Evolutionary conservation across 2,888 invertebrate genomes (phyloP).

Genomic region (Lutraria lutraria): DNA sequence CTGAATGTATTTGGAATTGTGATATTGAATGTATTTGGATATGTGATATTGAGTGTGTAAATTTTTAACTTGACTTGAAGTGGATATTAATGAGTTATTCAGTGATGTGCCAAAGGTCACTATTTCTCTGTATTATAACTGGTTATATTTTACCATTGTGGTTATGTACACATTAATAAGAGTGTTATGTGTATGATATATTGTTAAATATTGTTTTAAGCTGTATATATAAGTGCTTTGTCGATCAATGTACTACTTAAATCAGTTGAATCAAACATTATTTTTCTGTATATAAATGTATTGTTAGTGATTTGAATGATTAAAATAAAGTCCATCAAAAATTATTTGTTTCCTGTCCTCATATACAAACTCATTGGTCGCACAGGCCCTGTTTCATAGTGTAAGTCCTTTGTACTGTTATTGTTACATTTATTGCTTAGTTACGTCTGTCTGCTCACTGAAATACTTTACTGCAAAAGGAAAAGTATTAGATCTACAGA

Average conservation of each 20-base stretch:
- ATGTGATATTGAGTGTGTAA: too few species aligned
- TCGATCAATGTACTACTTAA: background rate
- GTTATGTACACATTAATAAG: background rate
- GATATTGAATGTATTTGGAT: too few species aligned
- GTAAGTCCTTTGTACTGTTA: too few species aligned
- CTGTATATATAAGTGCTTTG: conserved; percentile 9
- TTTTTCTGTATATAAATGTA: conserved; percentile 9
- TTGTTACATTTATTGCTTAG: too few species aligned
- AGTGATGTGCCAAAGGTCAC: background rate
- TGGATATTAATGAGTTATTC: background rate
- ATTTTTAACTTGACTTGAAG: background rate
- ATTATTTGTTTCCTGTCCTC: background rate
- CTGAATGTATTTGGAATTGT: too few species aligned
- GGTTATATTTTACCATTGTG: background rate
- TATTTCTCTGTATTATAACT: background rate
- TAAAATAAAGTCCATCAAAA: background rate
- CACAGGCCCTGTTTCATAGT: background rate
- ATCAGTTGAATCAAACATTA: background rate
- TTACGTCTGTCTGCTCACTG: too few species aligned
- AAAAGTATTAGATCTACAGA: too few species aligned
- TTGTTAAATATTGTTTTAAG: background rate
- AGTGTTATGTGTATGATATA: background rate
- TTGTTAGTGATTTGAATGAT: conserved; percentile 20
- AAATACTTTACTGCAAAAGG: too few species aligned
- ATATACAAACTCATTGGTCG: background rate